These are phyloP conservation scores for Triops cancriformis DNA, from an alignment of 1,140 invertebrate species.

Conservation along the genomic window DNA sequence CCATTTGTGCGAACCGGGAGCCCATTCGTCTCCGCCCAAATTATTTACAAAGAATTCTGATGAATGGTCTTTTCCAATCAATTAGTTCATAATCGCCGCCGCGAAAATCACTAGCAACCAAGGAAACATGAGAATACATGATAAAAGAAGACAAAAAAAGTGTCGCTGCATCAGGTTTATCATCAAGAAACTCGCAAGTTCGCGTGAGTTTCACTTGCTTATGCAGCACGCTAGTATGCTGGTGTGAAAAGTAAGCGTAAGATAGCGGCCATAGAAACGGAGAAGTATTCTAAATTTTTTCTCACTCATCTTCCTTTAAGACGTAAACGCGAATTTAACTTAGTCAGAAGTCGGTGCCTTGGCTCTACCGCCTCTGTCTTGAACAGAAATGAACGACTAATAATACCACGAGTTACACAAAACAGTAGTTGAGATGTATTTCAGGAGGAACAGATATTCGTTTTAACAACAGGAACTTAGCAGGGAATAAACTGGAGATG, in stretches of 20 bases:
- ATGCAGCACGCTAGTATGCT: too few species aligned
- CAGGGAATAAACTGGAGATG: neutral
- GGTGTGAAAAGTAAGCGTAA: too few species aligned
- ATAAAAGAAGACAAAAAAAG: too few species aligned
- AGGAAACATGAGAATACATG: too few species aligned
- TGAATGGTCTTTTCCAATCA: neutral
- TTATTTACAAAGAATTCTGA: neutral
- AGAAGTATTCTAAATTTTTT: too few species aligned
- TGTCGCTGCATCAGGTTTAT: too few species aligned
- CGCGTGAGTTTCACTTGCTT: too few species aligned
- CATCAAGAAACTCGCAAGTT: too few species aligned
- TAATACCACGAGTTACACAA: neutral
- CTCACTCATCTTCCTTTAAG: neutral
- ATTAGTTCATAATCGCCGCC: too few species aligned
- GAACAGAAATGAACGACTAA: neutral
- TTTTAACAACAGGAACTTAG: neutral
- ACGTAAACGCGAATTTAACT: neutral
- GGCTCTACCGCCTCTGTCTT: neutral
- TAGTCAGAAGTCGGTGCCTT: neutral
- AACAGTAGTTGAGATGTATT: conserved; percentile 1
- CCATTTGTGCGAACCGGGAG: neutral
- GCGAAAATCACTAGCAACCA: too few species aligned
- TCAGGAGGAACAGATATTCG: neutral
- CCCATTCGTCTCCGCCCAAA: neutral
- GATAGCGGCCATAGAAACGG: too few species aligned